phyloP scores from a whole-genome alignment of 2,113 vertebrate genomes.

The Paracyprichromis sp. region DNA sequence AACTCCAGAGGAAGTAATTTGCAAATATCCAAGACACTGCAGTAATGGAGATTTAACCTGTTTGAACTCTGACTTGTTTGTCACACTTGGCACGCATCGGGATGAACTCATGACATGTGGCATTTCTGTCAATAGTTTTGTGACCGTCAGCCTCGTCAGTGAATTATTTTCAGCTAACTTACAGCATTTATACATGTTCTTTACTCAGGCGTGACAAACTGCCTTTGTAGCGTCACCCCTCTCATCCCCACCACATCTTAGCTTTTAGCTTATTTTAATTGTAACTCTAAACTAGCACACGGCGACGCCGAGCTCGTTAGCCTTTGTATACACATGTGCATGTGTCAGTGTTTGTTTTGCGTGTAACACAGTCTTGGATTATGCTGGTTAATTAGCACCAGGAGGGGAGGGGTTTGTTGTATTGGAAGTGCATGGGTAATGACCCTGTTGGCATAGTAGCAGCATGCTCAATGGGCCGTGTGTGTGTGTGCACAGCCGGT shows the following conservation, averaged over 20 bases:
- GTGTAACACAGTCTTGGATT: constrained; percentile 36
- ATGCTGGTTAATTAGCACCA: constrained; percentile 63
- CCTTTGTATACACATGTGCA: not conserved
- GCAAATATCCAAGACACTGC: not conserved
- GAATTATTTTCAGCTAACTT: not conserved
- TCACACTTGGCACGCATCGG: not conserved
- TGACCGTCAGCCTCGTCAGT: not conserved
- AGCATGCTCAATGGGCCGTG: constrained; percentile 68
- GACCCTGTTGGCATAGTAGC: constrained; percentile 75
- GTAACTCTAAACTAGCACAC: not conserved
- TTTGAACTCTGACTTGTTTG: not conserved
- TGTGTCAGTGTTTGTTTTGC: constrained; percentile 34
- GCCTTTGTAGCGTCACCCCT: not conserved
- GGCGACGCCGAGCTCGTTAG: not conserved
- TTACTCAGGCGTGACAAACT: not conserved
- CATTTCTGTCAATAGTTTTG: not conserved
- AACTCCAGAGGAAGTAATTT: not conserved
- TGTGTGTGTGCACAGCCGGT: constrained; percentile 55
- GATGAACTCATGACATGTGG: not conserved
- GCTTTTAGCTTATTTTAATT: not conserved
- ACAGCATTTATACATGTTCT: not conserved
- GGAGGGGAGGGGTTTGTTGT: constrained; percentile 66
- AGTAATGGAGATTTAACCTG: not conserved
- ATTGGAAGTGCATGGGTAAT: constrained; percentile 67
- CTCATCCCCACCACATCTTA: not conserved